A percentile compares a stretch with the other conserved stretches of the same genome.
These are phyloP conservation scores for Ranitomeya imitator DNA, from an alignment of 2,113 vertebrate species.

Conservation along the genomic window DNA sequence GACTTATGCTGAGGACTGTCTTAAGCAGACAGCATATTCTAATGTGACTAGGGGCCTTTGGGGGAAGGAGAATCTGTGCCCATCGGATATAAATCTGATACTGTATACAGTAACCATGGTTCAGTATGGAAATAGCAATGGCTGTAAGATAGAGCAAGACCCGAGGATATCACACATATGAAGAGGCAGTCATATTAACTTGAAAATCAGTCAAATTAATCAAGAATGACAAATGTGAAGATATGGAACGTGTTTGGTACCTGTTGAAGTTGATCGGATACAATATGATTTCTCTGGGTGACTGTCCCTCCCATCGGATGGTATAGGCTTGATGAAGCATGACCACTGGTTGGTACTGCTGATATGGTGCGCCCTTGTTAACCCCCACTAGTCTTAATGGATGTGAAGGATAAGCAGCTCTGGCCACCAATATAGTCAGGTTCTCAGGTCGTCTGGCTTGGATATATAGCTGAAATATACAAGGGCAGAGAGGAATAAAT, in stretches of 20 bases:
- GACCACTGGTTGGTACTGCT: slow-evolving; percentile 60
- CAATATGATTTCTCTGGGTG: slow-evolving; percentile 60
- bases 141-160: background rate
- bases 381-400: slow-evolving; percentile 50
- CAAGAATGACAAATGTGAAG: no score
- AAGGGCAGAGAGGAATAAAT: slow-evolving; percentile 62
- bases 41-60: no score
- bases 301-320: slow-evolving; percentile 57
- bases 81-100: background rate
- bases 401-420: slow-evolving; percentile 55
- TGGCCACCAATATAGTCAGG: slow-evolving; percentile 64
- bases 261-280: slow-evolving; percentile 62
- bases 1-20: no score
- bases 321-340: slow-evolving; percentile 58
- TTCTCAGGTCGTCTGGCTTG: slow-evolving; percentile 68
- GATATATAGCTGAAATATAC: slow-evolving; percentile 66
- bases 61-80: background rate
- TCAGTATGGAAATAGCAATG: background rate
- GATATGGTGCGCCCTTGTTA: slow-evolving; percentile 40
- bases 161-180: background rate
- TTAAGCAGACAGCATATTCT: no score
- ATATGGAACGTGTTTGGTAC: slow-evolving; percentile 41
- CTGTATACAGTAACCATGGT: background rate
- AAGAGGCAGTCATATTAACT: background rate
- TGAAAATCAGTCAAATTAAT: background rate